phyloP scores from a whole-genome alignment of 2,888 invertebrate species.

The Xestia ashworthii region DNA sequence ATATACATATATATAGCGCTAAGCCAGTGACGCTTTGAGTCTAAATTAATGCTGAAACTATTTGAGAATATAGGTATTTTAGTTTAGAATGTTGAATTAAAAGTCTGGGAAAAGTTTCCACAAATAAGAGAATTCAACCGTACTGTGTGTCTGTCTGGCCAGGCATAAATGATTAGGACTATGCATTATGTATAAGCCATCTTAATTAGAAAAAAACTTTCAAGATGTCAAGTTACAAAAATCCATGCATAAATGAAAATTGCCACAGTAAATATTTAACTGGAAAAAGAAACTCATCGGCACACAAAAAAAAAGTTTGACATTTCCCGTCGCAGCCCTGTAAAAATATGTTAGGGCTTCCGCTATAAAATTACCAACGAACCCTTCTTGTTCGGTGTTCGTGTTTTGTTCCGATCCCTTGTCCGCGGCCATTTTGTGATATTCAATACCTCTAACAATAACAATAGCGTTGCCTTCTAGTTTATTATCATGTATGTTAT shows the following conservation, averaged over 20 bases:
- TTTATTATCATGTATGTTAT: slow-evolving; percentile 77
- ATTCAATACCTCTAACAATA: slow-evolving; percentile 79
- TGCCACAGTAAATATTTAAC: slow-evolving; percentile 38
- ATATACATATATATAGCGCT: slow-evolving; percentile 34
- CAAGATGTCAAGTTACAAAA: slow-evolving; percentile 24
- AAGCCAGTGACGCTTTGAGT: slow-evolving; percentile 25
- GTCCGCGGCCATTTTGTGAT: slow-evolving; percentile 75
- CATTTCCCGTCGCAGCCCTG: slow-evolving; percentile 66
- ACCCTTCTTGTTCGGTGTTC: slow-evolving; percentile 70
- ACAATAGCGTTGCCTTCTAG: slow-evolving; percentile 72
- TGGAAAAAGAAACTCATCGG: slow-evolving; percentile 29
- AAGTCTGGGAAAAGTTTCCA: not conserved
- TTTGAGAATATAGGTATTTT: slow-evolving; percentile 30
- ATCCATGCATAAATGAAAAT: slow-evolving; percentile 30
- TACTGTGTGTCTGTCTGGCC: not conserved
- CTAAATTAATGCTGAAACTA: slow-evolving; percentile 28
- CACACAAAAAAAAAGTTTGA: slow-evolving; percentile 60
- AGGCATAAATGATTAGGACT: not conserved
- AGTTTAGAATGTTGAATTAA: slow-evolving; percentile 1
- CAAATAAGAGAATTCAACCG: not conserved
- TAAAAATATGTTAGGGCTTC: slow-evolving; percentile 77
- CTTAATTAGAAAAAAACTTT: slow-evolving; percentile 6
- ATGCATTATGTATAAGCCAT: not conserved
- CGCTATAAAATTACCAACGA: slow-evolving; percentile 75
- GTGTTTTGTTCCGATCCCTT: slow-evolving; percentile 74